Percentiles rank a stretch among this genome's conserved stretches.
phyloP scores from a whole-genome alignment of 1,140 invertebrate species.

The Trypoxylus dichotomus region DNA sequence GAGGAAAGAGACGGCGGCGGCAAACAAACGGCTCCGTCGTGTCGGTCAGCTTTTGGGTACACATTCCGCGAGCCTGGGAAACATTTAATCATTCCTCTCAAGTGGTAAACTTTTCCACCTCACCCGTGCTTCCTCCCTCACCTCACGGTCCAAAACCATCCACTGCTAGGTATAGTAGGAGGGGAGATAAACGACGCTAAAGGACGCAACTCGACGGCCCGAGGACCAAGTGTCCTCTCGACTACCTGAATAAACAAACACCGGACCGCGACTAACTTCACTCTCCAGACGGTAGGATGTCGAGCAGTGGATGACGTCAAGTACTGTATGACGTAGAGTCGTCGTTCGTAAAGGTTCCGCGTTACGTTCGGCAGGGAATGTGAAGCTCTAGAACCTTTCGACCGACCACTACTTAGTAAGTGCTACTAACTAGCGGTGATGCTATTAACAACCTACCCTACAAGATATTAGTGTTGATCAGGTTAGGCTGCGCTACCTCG shows the following conservation, averaged over 20 bases:
- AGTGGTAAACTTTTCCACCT: conserved; percentile 22
- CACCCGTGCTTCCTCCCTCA: not conserved
- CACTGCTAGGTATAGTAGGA: not conserved
- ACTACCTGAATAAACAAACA: conserved; percentile 25
- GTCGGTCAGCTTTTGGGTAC: conserved; percentile 18
- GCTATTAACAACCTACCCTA: not conserved
- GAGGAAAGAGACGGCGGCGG: not conserved
- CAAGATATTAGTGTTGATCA: no score
- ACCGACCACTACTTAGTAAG: not conserved
- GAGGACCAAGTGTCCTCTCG: conserved; percentile 19
- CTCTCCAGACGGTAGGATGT: conserved; percentile 7
- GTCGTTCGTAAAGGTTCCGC: not conserved
- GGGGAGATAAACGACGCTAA: not conserved
- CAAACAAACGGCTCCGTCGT: conserved; percentile 15
- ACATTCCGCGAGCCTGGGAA: conserved; percentile 26
- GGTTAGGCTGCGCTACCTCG: not conserved
- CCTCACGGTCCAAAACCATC: no score
- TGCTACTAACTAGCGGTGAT: not conserved
- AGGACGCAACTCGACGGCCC: not conserved
- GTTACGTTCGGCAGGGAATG: not conserved
- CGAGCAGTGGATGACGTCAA: not conserved
- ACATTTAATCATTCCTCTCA: conserved; percentile 30
- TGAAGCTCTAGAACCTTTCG: not conserved
- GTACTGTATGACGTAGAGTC: not conserved
- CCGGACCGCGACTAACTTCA: not conserved